Evolutionary conservation across 2,888 invertebrate species (phyloP), one percentile per base, ranked within the genome.

Genomic region (Lordiphosa fenestrarum): DNA sequence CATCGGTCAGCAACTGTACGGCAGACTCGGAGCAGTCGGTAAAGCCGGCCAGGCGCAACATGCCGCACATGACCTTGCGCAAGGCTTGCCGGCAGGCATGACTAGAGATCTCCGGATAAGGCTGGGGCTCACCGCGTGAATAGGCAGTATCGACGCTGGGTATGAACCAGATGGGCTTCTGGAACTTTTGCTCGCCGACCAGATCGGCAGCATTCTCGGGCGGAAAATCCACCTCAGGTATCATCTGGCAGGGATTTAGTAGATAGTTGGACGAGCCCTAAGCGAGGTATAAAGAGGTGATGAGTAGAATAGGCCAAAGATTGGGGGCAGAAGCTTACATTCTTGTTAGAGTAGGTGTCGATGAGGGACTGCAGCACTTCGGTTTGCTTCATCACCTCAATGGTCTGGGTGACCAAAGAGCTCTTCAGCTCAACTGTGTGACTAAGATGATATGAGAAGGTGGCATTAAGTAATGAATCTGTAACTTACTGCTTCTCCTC

Each of bases 311-410:
- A 10, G 1, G 2, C 7, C 5, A 25, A 25, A 6, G 23, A 6
- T 23, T 23, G 1, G 4, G 6, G 6, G 7, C 2, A 10, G 19
- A 1, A 2, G 52, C 78, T 70, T 76, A 87, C 89, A 50, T 89
- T 87, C 75, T 89, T 89, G 48, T 88, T 89, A 0, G 88, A 87
- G 46, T 89, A 89, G 0, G 88, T 88, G 56, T 89, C 89, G 25
- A 89, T 89, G 2, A 89, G 73, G 0, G 88, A 87, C 49, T 88
- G 88, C 21, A 89, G 70, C 75, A 89, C 85, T 68, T 89, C 89
- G 0, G 89, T 89, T 70, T 89, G 89, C 46, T 89, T 88, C 89
- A 89, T 89, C 13, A 89, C 88, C 71, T 89, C 89, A 33, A 89
- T 87, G 5, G 89, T 89, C 77, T 89, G 89, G 7, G 89, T 89